Evolutionary conservation across 2,797 vertebrate genomes (phyloP).

Genomic region (Coendou prehensilis): DNA sequence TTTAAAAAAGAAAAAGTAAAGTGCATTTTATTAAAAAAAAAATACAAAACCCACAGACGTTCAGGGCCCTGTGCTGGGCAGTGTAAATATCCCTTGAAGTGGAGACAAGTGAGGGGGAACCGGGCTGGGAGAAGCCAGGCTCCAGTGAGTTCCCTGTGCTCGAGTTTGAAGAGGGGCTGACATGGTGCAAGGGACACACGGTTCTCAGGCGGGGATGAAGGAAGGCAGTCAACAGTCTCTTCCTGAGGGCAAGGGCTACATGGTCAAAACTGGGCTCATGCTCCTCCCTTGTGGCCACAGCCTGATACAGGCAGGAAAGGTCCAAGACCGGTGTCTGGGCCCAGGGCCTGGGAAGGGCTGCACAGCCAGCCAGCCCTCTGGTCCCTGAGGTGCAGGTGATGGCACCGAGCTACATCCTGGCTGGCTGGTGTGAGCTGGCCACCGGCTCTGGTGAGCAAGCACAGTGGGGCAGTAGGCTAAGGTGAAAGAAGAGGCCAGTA

Average conservation of each 20-base stretch:
- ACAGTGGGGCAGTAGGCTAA: background rate
- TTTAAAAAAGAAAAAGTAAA: constrained; percentile 80
- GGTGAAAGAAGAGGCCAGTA: background rate
- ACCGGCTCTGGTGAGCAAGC: background rate
- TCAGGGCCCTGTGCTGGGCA: constrained; percentile 63
- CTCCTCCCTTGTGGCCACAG: background rate
- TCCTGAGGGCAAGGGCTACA: background rate
- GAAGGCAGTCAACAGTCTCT: constrained; percentile 19
- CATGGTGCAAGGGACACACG: background rate
- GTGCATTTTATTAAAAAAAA: constrained; percentile 81
- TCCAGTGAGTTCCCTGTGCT: background rate
- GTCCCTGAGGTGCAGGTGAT: constrained; percentile 73
- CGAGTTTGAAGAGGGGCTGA: background rate
- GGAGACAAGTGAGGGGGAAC: background rate
- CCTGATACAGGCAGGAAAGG: constrained; percentile 68
- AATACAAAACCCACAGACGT: constrained; percentile 77
- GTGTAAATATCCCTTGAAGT: constrained; percentile 33
- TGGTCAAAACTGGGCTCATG: background rate
- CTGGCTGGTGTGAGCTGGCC: background rate
- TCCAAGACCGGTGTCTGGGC: background rate
- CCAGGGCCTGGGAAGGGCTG: background rate
- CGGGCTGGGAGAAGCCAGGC: background rate
- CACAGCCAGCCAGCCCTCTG: background rate
- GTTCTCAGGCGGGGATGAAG: background rate
- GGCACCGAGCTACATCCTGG: background rate